phyloP scores from a whole-genome alignment of 1,140 invertebrate genomes.

The Zelostemma sp. region DNA sequence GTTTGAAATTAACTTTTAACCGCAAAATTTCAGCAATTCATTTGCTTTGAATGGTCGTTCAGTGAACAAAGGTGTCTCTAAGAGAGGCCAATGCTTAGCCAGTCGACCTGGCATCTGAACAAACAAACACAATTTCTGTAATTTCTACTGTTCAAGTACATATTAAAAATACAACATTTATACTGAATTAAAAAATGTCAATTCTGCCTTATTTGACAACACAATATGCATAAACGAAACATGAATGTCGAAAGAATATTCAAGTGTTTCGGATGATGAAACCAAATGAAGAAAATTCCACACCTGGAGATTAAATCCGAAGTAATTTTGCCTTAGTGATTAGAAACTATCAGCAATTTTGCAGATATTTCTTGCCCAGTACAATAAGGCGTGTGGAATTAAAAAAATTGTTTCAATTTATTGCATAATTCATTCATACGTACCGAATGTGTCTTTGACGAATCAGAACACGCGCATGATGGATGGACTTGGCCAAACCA shows the following conservation, averaged over 20 bases:
- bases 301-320: conserved; percentile 64
- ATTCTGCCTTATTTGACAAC: too few species aligned
- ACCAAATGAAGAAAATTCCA: conserved; percentile 53
- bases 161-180: too few species aligned
- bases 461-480: conserved; percentile 98
- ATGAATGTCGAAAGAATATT: too few species aligned
- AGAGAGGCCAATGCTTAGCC: conserved; percentile 31
- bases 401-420: too few species aligned
- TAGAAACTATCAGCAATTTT: conserved; percentile 72
- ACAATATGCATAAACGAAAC: too few species aligned
- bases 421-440: too few species aligned
- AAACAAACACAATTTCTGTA: neutral
- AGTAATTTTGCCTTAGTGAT: conserved; percentile 70
- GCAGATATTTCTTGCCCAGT: conserved; percentile 72
- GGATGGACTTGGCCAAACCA: conserved; percentile 98
- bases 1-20: conserved; percentile 61
- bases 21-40: too few species aligned
- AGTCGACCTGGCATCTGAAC: conserved; percentile 10
- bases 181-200: too few species aligned
- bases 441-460: conserved; percentile 99
- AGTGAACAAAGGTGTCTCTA: neutral
- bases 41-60: too few species aligned
- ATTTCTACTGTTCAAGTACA: too few species aligned
- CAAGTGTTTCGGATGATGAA: too few species aligned
- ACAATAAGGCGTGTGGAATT: conserved; percentile 66